A percentile compares a stretch with the other conserved stretches of the same genome.
Conservation (phyloP, 2,113 vertebrate genomes). For the Ictalurus punctatus region DNA sequence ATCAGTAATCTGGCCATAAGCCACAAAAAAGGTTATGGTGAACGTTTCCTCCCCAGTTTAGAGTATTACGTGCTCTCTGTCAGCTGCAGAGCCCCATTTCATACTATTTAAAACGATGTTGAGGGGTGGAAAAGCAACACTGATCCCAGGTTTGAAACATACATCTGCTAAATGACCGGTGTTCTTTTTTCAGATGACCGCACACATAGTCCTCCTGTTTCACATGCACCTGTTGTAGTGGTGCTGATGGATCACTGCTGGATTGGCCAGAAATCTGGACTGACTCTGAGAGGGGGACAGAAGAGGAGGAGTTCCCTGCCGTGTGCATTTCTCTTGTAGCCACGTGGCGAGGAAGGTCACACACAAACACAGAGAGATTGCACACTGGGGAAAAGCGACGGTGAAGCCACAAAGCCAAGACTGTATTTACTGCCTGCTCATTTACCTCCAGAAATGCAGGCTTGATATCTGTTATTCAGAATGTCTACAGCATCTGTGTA, state of each 20-base stretch:
- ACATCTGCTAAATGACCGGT: conserved; percentile 53
- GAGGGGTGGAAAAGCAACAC: conserved; percentile 49
- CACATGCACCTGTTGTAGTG: conserved; percentile 67
- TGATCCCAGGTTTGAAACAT: conserved; percentile 43
- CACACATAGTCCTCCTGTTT: conserved; percentile 49
- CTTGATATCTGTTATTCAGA: conserved; percentile 65
- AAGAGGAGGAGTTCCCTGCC: conserved; percentile 10
- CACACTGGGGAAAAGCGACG: conserved; percentile 24
- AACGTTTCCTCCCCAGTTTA: neutral
- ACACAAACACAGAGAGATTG: conserved; percentile 18
- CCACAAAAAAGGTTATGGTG: neutral
- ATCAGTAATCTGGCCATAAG: neutral
- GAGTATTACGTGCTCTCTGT: neutral
- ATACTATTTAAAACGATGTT: conserved; percentile 55
- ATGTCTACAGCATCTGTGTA: conserved; percentile 34
- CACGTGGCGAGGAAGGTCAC: conserved; percentile 31
- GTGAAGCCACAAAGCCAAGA: conserved; percentile 30
- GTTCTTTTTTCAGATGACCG: conserved; percentile 59
- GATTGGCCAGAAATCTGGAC: neutral
- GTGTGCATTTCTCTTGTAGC: conserved; percentile 32
- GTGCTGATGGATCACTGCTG: conserved; percentile 48
- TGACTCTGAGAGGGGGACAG: neutral
- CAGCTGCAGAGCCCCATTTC: conserved; percentile 30
- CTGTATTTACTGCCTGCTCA: conserved; percentile 48
- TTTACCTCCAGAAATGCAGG: conserved; percentile 56